Evolutionary conservation across 1,140 invertebrate genomes (phyloP), one percentile per base, ranked within the genome.

Genomic region (Lepidotrigona ventralis): DNA sequence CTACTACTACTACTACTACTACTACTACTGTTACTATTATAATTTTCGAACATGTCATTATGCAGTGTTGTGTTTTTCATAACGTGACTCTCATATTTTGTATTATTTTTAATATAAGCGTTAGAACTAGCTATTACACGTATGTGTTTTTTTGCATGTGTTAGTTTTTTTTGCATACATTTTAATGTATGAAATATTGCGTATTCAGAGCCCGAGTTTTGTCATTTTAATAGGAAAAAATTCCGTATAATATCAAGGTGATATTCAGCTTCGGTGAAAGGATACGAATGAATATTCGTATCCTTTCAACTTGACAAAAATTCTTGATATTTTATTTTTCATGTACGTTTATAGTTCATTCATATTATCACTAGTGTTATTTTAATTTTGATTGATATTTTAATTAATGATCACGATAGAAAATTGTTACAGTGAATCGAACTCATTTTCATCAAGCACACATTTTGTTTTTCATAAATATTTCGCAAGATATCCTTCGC

Each of bases 211-310:
- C 17, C n/a, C 0, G 1, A n/a, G 9, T 29, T 64, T 39, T 17
- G 33, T 29, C 2, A 3, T 76, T 66, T 51, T 17, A 26, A 5
- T 29, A 23, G 4, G 3, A 68, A 51, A 4, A 2, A 39, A 11
- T 26, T 8, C 12, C 14, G 5, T 9, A 9, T 53, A 46, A 11
- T 33, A 54, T 46, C 11, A 51, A 8, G 26, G 1, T 76, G 70
- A 75, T 66, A 86, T 83, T 79, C 79, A n/a, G 21, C 39, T 73
- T 66, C 15, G n/a, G 69, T 72, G 74, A 84, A 89, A 84, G 70
- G 70, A 73, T 74, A 56, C n/a, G 21, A 23, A 77, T 23, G 0
- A 1, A 3, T 3, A 33, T 33, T 33, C 33, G 33, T 33, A 33
- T 33, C 33, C 33, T 15, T 79, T 66, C 6, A 17, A 0, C 12